phyloP scores from a whole-genome alignment of 2,797 vertebrate species.

The Rhynchotus rufescens region DNA sequence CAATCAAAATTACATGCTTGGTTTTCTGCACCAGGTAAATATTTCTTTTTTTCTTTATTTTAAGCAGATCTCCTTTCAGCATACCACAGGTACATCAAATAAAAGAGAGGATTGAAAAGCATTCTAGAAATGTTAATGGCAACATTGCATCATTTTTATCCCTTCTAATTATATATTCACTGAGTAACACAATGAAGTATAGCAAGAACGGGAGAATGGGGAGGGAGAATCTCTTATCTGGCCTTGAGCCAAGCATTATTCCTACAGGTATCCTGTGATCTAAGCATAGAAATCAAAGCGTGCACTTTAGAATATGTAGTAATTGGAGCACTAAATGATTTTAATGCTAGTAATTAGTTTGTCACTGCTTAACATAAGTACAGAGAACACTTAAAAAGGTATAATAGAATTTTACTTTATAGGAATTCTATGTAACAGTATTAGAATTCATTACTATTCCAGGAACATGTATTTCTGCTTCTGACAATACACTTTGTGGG shows the following conservation, averaged over 20 bases:
- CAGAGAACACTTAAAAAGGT: conserved; percentile 30
- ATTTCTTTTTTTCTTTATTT: background rate
- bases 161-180: conserved; percentile 25
- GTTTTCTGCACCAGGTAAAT: background rate
- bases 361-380: conserved; percentile 23
- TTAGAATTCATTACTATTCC: background rate
- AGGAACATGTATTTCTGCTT: background rate
- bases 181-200: background rate
- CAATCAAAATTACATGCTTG: background rate
- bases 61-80: background rate
- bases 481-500: background rate
- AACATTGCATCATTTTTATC: background rate
- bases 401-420: background rate
- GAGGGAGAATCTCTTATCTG: background rate
- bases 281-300: conserved; percentile 45
- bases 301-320: conserved; percentile 9
- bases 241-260: conserved; percentile 29
- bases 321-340: conserved; percentile 39
- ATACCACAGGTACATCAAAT: background rate
- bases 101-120: background rate
- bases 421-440: conserved; percentile 15
- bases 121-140: conserved; percentile 4
- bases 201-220: background rate
- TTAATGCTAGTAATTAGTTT: conserved; percentile 50
- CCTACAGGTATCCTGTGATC: conserved; percentile 13